Evolutionary conservation across 2,797 vertebrate genomes (phyloP).

Genomic region (Tragopan temminckii): DNA sequence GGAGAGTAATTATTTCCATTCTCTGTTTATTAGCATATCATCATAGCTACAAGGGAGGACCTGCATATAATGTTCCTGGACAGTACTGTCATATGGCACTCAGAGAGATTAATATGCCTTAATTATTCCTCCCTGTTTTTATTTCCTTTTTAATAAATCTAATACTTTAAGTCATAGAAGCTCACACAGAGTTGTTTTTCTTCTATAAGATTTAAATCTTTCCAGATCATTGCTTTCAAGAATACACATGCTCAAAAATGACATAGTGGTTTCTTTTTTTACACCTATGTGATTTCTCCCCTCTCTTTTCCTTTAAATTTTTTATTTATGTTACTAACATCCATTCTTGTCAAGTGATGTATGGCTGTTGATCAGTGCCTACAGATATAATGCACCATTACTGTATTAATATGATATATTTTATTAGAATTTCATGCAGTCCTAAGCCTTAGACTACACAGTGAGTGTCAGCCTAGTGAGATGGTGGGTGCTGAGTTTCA

Average conservation of each 20-base stretch:
- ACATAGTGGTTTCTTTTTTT: background rate
- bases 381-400: background rate
- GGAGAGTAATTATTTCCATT: background rate
- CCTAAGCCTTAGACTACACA: background rate
- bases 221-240: background rate
- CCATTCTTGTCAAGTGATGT: background rate
- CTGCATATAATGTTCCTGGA: background rate
- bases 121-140: background rate
- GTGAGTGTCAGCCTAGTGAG: too few relatives aligned
- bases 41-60: background rate
- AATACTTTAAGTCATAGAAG: background rate
- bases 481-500: too few relatives aligned
- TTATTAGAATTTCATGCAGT: background rate
- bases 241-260: background rate
- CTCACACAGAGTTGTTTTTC: background rate
- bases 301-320: too few relatives aligned
- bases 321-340: background rate
- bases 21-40: background rate
- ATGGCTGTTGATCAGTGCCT: background rate
- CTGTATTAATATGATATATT: background rate
- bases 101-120: fast-evolving
- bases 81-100: background rate
- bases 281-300: too few relatives aligned
- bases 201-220: background rate
- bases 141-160: background rate